Conservation (phyloP, 2,113 vertebrate genomes). For the Oreochromis niloticus region DNA sequence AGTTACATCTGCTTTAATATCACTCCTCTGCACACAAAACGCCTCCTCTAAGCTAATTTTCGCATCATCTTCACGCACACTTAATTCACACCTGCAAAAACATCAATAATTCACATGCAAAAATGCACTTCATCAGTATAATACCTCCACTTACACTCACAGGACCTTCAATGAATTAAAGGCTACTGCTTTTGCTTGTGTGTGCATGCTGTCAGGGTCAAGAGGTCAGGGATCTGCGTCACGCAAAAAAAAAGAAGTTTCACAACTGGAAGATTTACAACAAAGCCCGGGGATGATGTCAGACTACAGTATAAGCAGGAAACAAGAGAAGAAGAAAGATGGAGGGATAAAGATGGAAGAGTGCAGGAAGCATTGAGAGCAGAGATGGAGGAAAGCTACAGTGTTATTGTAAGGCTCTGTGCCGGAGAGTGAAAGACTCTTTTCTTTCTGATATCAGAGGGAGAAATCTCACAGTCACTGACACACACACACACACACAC, state of each 20-base stretch:
- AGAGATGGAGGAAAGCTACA: background rate
- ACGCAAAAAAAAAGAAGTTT: background rate
- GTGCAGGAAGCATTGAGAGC: background rate
- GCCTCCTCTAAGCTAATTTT: rapidly evolving
- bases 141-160: rapidly evolving
- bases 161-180: rapidly evolving
- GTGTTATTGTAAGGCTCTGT: background rate
- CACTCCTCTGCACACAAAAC: background rate
- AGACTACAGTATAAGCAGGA: background rate
- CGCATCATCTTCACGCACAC: background rate
- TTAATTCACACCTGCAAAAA: background rate
- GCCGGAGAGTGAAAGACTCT: constrained; percentile 18
- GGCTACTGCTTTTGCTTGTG: rapidly evolving
- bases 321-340: background rate
- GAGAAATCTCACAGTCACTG: constrained; percentile 19
- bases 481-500: background rate
- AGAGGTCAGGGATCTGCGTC: background rate
- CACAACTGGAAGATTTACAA: background rate
- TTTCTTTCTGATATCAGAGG: constrained; percentile 32
- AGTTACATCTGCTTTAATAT: background rate
- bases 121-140: background rate
- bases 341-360: background rate
- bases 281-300: background rate
- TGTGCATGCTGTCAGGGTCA: background rate
- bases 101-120: background rate